These are phyloP conservation scores for Andrena camellia DNA, from an alignment of 2,888 invertebrate genomes.

Conservation along the genomic window DNA sequence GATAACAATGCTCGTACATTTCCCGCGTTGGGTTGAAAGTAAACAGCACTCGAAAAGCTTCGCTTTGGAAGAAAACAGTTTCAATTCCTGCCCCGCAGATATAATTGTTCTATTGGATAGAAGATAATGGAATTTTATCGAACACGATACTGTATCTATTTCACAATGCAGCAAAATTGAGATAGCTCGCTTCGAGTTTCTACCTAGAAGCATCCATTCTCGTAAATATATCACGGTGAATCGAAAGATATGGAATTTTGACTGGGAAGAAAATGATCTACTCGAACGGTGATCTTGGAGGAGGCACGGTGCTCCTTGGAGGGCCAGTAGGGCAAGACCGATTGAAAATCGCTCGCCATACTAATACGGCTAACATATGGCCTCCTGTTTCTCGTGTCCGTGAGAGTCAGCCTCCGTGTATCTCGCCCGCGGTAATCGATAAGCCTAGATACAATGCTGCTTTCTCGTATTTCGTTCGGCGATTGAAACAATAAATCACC, in stretches of 20 bases:
- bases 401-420: conserved; percentile 12
- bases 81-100: no score
- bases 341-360: conserved; percentile 48
- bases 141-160: not conserved
- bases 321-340: not conserved
- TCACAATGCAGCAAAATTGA: not conserved
- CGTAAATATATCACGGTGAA: conserved; percentile 9
- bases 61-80: no score
- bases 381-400: conserved; percentile 40
- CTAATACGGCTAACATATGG: conserved; percentile 42
- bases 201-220: not conserved
- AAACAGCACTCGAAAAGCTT: no score
- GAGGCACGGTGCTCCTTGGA: not conserved
- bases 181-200: not conserved
- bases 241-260: conserved; percentile 17
- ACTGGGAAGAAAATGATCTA: not conserved
- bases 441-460: conserved; percentile 55
- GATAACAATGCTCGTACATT: no score
- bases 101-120: no score
- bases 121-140: no score
- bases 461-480: conserved; percentile 30
- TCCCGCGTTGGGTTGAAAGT: no score
- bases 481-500: conserved; percentile 56
- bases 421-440: conserved; percentile 50
- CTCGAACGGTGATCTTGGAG: not conserved